Base-by-base conservation (phyloP, 1,140 invertebrate genomes). In the Drosophila guanche region DNA sequence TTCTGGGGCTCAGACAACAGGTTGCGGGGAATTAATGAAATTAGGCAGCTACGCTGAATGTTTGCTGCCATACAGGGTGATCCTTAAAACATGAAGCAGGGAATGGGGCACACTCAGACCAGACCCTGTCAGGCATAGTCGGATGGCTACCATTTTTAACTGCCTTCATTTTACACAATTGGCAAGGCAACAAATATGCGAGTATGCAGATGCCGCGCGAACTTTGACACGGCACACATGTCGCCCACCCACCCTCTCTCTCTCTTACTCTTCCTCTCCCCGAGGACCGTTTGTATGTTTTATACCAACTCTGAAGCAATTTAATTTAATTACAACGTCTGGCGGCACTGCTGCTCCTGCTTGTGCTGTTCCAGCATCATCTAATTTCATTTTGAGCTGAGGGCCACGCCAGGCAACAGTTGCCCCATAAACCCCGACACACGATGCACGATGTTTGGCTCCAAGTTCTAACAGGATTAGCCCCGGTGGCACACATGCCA, bases 291-390 rank as follows among this genome's bases (percentile, higher is more conserved):
- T 40, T 37, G 45, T 50, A 55, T 54, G 52, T 67, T 80, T 61
- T 70, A 68, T 76, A 71, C 68, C 76, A 85, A 84, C 71, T 84
- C 63, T 61, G 47, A 37, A 66, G 75, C 81, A 86, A 79, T 86
- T 77, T 81, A 85, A 85, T 85, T 85, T 70, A 86, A 85, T 85
- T 80, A 85, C 61, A 59, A 76, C 46, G 73, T 77, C 72, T 81
- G 71, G 61, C 54, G 65, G 27, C 40, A 40, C 51, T 56, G 70
- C 33, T 47, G 33, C 33, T 37, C 8, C 54, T 29, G 14, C 20
- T 54, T 10, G 5, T 14, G 59, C 55, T 46, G 46, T 62, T 55
- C 25, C 58, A 47, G 46, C 67, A 75, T 66, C 66, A 85, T 73
- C 73, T 86, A 85, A 81, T 85, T 86, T 77, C 63, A 85, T 85